Evolutionary conservation across 2,888 invertebrate species (phyloP).

Genomic region (Leucophenga montana): DNA sequence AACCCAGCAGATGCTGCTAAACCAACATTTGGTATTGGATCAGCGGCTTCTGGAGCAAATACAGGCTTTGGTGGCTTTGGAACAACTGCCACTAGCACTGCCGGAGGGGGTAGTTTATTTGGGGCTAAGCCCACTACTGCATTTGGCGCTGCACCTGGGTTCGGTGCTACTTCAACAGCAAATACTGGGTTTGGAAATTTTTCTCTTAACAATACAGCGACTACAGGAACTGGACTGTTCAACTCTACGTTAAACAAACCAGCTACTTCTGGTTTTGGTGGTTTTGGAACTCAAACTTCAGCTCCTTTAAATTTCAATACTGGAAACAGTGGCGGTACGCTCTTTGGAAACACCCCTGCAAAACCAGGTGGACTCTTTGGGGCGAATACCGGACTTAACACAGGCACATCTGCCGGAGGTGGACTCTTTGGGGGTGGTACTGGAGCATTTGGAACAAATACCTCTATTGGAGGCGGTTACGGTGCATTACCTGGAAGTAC

Average conservation of each 20-base stretch:
- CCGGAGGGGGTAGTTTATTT: constrained; percentile 70
- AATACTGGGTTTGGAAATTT: constrained; percentile 68
- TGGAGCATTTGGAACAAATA: constrained; percentile 58
- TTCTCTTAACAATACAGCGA: constrained; percentile 55
- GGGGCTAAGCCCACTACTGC: constrained; percentile 71
- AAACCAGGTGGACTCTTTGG: constrained; percentile 73
- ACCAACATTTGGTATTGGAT: constrained; percentile 67
- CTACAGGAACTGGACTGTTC: constrained; percentile 64
- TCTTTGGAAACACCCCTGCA: constrained; percentile 75
- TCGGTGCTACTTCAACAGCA: constrained; percentile 67
- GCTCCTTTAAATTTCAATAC: constrained; percentile 71
- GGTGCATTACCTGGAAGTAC: constrained; percentile 48
- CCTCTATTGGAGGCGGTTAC: constrained; percentile 52
- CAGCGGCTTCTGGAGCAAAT: constrained; percentile 57
- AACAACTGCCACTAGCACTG: constrained; percentile 71
- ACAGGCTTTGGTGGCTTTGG: constrained; percentile 72
- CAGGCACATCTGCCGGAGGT: constrained; percentile 44
- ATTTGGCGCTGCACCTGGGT: constrained; percentile 71
- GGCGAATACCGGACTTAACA: constrained; percentile 58
- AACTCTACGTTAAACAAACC: constrained; percentile 72
- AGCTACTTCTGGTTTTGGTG: constrained; percentile 76
- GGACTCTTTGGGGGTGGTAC: constrained; percentile 74
- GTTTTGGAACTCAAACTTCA: constrained; percentile 74
- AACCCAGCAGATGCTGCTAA: constrained; percentile 71
- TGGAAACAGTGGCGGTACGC: constrained; percentile 58